A percentile compares a stretch with the other conserved stretches of the same genome.
These are phyloP conservation scores for Engraulis encrasicolus DNA, from an alignment of 2,113 vertebrate genomes.

Conservation along the genomic window DNA sequence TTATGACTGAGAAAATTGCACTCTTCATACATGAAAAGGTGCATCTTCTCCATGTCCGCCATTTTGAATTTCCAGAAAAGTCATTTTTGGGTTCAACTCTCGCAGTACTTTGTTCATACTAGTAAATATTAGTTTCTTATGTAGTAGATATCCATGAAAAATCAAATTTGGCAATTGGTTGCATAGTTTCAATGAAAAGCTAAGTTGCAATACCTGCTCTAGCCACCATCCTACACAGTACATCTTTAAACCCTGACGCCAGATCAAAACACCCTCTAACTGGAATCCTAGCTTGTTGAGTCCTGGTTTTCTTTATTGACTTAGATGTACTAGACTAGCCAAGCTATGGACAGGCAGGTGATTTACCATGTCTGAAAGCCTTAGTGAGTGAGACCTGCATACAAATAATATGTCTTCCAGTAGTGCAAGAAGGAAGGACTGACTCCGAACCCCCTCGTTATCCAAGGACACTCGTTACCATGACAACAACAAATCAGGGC, in stretches of 20 bases:
- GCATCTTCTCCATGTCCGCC: no score
- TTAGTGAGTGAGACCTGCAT: neutral
- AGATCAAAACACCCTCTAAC: neutral
- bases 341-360: neutral
- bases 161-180: no score
- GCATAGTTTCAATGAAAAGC: no score
- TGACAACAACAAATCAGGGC: constrained; percentile 32
- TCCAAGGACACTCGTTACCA: constrained; percentile 28
- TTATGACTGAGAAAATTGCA: no score
- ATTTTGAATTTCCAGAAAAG: no score
- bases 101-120: no score
- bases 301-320: neutral
- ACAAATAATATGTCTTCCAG: neutral
- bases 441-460: neutral
- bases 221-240: no score
- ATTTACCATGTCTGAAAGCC: neutral
- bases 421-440: neutral
- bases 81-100: no score
- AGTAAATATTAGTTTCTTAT: no score
- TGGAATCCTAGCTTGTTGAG: neutral
- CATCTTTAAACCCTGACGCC: neutral
- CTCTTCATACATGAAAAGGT: no score
- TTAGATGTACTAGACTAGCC: neutral
- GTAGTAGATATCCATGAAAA: no score
- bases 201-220: no score